These are phyloP conservation scores for Drosophila infuscata DNA, from an alignment of 2,888 invertebrate genomes.

Conservation along the genomic window DNA sequence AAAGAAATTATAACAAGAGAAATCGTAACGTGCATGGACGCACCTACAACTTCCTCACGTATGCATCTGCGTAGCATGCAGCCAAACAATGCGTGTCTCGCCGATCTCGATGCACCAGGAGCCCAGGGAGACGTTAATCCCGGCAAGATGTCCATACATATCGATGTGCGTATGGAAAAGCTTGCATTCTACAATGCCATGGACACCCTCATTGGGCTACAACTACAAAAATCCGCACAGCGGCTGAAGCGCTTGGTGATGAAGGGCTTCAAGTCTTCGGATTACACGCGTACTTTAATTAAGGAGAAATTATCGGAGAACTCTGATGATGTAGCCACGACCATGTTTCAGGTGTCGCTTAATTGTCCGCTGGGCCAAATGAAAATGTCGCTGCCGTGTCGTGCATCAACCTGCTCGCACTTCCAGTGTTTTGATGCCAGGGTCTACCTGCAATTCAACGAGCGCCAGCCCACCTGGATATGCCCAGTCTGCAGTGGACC, in stretches of 20 bases:
- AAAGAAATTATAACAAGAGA: too few relatives aligned
- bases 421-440: constrained; percentile 99
- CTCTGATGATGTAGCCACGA: constrained; percentile 98
- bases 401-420: constrained; percentile 94
- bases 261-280: constrained; percentile 94
- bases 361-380: constrained; percentile 97
- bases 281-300: constrained; percentile 96
- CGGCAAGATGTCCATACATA: too few relatives aligned
- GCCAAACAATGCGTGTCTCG: too few relatives aligned
- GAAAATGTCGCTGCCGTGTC: constrained; percentile 95
- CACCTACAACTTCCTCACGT: too few relatives aligned
- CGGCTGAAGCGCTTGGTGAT: constrained; percentile 92
- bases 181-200: constrained; percentile 96
- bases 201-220: constrained; percentile 91
- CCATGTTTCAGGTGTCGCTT: constrained; percentile 95
- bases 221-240: constrained; percentile 90
- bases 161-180: constrained; percentile 94
- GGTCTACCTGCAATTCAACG: constrained; percentile 98
- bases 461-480: constrained; percentile 98
- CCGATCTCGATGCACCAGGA: too few relatives aligned
- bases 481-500: constrained; percentile 99
- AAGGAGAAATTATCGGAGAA: constrained; percentile 96
- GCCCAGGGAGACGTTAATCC: too few relatives aligned
- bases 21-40: too few relatives aligned
- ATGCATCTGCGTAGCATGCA: too few relatives aligned